Percentiles rank a stretch among this genome's conserved stretches.
These are phyloP conservation scores for Rhingia campestris DNA, from an alignment of 2,888 invertebrate genomes.

Conservation along the genomic window DNA sequence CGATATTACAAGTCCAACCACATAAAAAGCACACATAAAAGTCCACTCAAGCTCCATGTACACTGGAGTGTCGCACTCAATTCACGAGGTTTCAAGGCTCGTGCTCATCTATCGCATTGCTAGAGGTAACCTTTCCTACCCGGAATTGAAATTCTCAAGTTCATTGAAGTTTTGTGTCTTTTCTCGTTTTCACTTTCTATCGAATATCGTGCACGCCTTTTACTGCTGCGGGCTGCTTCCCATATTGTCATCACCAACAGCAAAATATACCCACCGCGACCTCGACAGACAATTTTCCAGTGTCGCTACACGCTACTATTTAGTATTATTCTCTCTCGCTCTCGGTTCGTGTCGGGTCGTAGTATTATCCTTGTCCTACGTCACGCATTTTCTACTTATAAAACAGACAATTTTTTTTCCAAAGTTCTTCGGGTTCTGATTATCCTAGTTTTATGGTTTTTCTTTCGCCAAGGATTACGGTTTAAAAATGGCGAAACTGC, in stretches of 20 bases:
- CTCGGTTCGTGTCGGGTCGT: constrained; percentile 28
- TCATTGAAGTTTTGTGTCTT: constrained; percentile 65
- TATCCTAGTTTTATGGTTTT: not conserved
- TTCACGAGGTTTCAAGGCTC: not conserved
- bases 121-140: constrained; percentile 34
- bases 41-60: constrained; percentile 7
- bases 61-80: not conserved
- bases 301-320: not conserved
- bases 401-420: constrained; percentile 58
- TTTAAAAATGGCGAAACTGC: constrained; percentile 46
- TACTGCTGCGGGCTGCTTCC: constrained; percentile 27
- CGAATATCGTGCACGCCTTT: constrained; percentile 31
- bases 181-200: constrained; percentile 68
- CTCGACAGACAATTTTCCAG: not conserved
- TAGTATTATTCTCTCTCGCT: constrained; percentile 46
- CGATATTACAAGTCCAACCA: not conserved
- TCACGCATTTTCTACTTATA: constrained; percentile 48
- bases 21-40: not conserved
- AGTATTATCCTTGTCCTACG: constrained; percentile 60
- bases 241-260: constrained; percentile 43
- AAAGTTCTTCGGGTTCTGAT: constrained; percentile 57
- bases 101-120: not conserved
- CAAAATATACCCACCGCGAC: constrained; percentile 1
- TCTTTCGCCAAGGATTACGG: constrained; percentile 9
- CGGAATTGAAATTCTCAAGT: constrained; percentile 61